Conservation (phyloP, 2,113 vertebrate genomes). For the Salvelinus fontinalis region DNA sequence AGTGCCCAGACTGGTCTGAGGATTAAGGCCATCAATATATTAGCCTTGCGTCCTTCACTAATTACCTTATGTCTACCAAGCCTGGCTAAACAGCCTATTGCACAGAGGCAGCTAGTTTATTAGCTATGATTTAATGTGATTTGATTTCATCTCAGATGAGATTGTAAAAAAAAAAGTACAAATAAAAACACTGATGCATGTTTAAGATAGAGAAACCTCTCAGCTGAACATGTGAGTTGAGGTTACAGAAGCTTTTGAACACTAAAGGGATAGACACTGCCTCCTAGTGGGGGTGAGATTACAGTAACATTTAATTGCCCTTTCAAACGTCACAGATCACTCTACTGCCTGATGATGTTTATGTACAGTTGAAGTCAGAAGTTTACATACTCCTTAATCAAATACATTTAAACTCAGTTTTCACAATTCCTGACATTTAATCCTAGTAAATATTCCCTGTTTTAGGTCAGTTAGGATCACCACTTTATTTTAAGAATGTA, state of each 20-base stretch:
- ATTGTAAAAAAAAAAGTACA: neutral
- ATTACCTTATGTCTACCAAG: neutral
- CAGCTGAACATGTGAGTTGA: no score
- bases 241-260: no score
- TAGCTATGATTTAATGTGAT: neutral
- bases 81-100: neutral
- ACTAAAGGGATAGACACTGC: conserved; percentile 18
- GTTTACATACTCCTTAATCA: no score
- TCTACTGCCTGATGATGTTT: neutral
- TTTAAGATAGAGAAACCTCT: neutral
- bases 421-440: no score
- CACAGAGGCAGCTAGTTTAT: neutral
- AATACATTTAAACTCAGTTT: no score
- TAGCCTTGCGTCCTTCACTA: neutral
- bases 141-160: no score
- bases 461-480: no score
- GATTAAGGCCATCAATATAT: conserved; percentile 18
- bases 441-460: no score
- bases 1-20: conserved; percentile 8
- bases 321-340: neutral
- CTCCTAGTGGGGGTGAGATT: conserved; percentile 48
- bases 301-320: conserved; percentile 11
- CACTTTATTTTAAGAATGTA: no score
- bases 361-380: neutral
- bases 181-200: neutral